Percentiles rank a stretch among this genome's conserved stretches.
Conservation (phyloP, 2,888 invertebrate species). For the Melieria omissa region DNA sequence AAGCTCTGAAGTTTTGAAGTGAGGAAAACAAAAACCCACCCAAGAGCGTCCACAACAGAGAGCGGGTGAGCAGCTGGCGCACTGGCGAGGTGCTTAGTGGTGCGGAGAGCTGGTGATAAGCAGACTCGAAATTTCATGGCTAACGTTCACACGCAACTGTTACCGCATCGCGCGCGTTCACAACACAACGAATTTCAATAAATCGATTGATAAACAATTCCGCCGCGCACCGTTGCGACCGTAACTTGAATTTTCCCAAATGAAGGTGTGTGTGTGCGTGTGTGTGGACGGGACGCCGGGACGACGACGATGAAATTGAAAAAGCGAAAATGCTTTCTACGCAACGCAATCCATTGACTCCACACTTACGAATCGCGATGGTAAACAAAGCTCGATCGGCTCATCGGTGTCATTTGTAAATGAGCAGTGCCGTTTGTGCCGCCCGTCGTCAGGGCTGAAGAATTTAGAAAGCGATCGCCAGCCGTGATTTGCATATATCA, state of each 20-base stretch:
- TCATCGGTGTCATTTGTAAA: background rate
- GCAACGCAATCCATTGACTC: constrained; percentile 6
- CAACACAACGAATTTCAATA: constrained; percentile 13
- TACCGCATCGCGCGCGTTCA: constrained; percentile 9
- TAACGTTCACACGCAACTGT: constrained; percentile 1
- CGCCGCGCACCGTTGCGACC: too few relatives aligned
- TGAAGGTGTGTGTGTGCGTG: background rate
- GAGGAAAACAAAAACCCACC: constrained; percentile 6
- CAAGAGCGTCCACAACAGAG: background rate
- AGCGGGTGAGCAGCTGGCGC: background rate
- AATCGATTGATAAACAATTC: constrained; percentile 20
- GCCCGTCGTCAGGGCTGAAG: background rate
- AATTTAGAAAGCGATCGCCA: constrained; percentile 23
- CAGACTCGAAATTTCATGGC: constrained; percentile 13
- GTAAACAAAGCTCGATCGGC: background rate
- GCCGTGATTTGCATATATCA: constrained; percentile 3
- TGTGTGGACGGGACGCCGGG: constrained; percentile 4
- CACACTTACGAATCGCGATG: constrained; percentile 2
- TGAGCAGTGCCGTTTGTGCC: background rate
- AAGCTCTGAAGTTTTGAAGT: background rate
- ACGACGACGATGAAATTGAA: constrained; percentile 11
- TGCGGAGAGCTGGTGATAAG: background rate
- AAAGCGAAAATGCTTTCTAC: constrained; percentile 7
- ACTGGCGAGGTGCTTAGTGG: background rate
- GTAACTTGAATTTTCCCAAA: background rate